Evolutionary conservation across 2,888 invertebrate genomes (phyloP).

Genomic region (Venusia cambrica): DNA sequence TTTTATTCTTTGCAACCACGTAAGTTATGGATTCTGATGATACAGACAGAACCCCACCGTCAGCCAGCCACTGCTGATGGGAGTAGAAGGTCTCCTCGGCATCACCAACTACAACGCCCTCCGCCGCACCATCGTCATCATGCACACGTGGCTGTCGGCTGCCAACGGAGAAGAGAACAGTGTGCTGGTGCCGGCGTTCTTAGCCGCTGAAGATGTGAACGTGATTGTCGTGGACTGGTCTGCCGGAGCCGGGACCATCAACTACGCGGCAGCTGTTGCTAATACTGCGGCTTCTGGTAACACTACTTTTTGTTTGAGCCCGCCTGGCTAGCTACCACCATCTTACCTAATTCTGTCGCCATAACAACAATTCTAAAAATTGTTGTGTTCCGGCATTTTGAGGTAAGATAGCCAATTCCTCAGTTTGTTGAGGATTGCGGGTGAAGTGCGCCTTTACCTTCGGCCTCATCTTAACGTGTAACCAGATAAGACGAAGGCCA

Average conservation of each 20-base stretch:
- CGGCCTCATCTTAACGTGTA: too few species aligned
- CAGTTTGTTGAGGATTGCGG: too few species aligned
- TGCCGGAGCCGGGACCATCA: constrained; percentile 31
- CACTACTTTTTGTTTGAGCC: too few species aligned
- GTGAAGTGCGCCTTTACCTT: too few species aligned
- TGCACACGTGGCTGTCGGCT: constrained; percentile 47
- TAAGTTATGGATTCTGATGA: too few species aligned
- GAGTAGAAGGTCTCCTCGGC: constrained; percentile 30
- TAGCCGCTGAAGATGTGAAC: constrained; percentile 39
- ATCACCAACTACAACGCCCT: constrained; percentile 39
- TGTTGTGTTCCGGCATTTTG: too few species aligned
- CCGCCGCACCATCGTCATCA: constrained; percentile 40
- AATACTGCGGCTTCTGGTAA: constrained; percentile 44
- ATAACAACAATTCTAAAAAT: too few species aligned
- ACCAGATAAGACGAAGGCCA: too few species aligned
- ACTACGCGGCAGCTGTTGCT: constrained; percentile 37
- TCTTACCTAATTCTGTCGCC: too few species aligned
- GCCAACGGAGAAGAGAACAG: constrained; percentile 36
- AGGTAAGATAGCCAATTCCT: too few species aligned
- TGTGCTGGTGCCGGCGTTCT: constrained; percentile 36
- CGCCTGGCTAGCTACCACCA: too few species aligned
- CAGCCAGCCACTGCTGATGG: constrained; percentile 45
- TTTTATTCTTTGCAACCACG: too few species aligned
- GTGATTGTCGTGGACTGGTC: constrained; percentile 41
- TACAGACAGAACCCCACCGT: constrained; percentile 41